Evolutionary conservation across 2,113 vertebrate species (phyloP), one percentile per base, ranked within the genome.

Genomic region (Antennarius striatus): DNA sequence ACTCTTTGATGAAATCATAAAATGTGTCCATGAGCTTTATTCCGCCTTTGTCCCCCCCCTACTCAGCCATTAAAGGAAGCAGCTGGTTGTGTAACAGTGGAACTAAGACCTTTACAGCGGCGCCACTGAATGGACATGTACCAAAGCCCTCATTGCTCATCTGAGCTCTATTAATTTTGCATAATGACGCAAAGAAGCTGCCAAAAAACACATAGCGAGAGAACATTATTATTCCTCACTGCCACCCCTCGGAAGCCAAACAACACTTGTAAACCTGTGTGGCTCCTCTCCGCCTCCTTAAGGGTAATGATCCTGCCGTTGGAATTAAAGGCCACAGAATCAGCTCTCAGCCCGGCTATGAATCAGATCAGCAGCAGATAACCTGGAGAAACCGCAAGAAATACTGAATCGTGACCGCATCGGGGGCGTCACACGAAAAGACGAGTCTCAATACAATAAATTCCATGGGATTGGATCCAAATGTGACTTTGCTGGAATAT

Each of bases 281-380:
- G 57, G 84, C 79, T 75, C 51, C 63, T 63, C 58, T 45, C 48
- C 13, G 12, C 70, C 71, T 73, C 60, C 52, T 64, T 81, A 56
- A 79, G 52, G 78, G 63, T 77, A 89, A 87, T 84, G 75, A 85
- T 68, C 43, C 73, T 68, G 49, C 71, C 45, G 32, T 42, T 50
- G 61, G 49, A 78, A 88, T 89, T 70, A 84, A 85, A 89, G 76
- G 82, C 70, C 79, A 82, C 67, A 78, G 68, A 85, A 87, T 90
- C 80, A 81, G 57, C 73, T 66, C 65, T 28, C 13, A n/a, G 63
- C 66, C 55, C 57, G 64, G 68, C 66, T 75, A 85, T 86, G 88
- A 90, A 89, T 92, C 80, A 89, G 71, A 86, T 89, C 77, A 71
- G 55, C 68, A 60, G 71, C 59, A 71, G 73, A 85, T 78, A 36